Evolutionary conservation across 2,113 vertebrate genomes (phyloP).

Genomic region (Carettochelys insculpta): DNA sequence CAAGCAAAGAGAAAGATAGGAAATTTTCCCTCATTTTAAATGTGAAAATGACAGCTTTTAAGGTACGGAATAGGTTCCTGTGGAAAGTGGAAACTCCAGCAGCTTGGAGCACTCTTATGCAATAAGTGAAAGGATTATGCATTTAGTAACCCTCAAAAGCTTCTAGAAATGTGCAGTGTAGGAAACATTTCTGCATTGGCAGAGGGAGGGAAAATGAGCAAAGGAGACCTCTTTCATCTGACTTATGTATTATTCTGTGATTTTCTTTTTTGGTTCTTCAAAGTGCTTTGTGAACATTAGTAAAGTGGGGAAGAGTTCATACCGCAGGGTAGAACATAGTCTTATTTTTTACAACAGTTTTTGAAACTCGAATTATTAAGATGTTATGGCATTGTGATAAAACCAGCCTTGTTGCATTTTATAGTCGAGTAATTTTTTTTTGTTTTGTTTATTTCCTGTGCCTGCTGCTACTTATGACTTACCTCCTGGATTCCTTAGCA

Average conservation of each 20-base stretch:
- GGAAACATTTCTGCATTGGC: not conserved
- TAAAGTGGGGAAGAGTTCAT: not conserved
- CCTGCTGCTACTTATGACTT: not conserved
- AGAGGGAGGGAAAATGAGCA: not conserved
- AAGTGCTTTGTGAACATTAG: not conserved
- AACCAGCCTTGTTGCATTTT: not conserved
- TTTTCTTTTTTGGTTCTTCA: not conserved
- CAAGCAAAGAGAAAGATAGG: not conserved
- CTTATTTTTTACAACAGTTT: not conserved
- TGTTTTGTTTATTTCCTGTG: not conserved
- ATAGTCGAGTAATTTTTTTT: not conserved
- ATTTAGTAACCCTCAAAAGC: not conserved
- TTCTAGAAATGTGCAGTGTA: not conserved
- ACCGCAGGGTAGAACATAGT: not conserved
- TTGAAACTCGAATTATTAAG: not conserved
- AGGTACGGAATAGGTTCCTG: not conserved
- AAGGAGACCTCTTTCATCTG: not conserved
- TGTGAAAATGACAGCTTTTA: not conserved
- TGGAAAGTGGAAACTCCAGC: not conserved
- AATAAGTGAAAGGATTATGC: not conserved
- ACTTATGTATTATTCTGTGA: not conserved
- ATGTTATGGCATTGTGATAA: slow-evolving; percentile 2
- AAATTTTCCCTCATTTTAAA: not conserved
- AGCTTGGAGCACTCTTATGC: not conserved
- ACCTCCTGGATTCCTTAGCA: not conserved